A percentile compares a stretch with the other conserved stretches of the same genome.
These are phyloP conservation scores for Ammodytes dubius DNA, from an alignment of 2,113 vertebrate genomes.

Conservation along the genomic window DNA sequence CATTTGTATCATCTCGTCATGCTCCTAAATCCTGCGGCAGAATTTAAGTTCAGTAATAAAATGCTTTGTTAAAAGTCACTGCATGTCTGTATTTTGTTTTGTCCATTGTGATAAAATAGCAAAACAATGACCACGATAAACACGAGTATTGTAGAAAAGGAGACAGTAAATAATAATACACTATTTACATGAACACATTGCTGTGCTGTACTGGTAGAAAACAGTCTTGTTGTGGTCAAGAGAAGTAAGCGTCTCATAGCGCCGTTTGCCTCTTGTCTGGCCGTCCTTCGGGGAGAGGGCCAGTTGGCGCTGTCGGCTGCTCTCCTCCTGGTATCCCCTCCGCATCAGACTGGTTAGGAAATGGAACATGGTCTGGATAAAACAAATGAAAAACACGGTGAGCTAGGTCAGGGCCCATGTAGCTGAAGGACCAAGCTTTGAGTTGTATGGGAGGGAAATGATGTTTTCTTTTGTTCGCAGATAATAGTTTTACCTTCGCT, in stretches of 20 bases:
- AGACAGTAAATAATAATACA: constrained; percentile 55
- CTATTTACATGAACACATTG: constrained; percentile 66
- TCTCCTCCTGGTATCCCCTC: constrained; percentile 81
- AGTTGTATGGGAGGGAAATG: not conserved
- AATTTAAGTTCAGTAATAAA: constrained; percentile 71
- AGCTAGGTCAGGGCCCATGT: not conserved
- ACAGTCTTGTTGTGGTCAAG: constrained; percentile 8
- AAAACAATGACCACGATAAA: constrained; percentile 21
- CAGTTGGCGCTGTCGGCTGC: constrained; percentile 49
- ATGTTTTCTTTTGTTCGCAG: not conserved
- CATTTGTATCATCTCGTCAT: constrained; percentile 13
- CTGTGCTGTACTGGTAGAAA: constrained; percentile 32
- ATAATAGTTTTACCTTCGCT: not conserved
- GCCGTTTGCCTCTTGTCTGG: constrained; percentile 80
- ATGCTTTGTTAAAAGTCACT: constrained; percentile 59
- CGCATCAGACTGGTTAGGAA: constrained; percentile 83
- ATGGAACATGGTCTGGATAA: constrained; percentile 81
- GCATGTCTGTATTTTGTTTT: not conserved
- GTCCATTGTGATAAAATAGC: constrained; percentile 2
- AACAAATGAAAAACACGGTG: constrained; percentile 2
- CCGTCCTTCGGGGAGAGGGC: constrained; percentile 69
- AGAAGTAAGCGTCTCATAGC: constrained; percentile 59
- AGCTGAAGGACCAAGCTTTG: not conserved
- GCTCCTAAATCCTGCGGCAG: constrained; percentile 23
- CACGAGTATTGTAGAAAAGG: constrained; percentile 46